These are phyloP conservation scores for Stomatorhinus ivindoensis DNA, from an alignment of 2,113 vertebrate species.

Conservation along the genomic window DNA sequence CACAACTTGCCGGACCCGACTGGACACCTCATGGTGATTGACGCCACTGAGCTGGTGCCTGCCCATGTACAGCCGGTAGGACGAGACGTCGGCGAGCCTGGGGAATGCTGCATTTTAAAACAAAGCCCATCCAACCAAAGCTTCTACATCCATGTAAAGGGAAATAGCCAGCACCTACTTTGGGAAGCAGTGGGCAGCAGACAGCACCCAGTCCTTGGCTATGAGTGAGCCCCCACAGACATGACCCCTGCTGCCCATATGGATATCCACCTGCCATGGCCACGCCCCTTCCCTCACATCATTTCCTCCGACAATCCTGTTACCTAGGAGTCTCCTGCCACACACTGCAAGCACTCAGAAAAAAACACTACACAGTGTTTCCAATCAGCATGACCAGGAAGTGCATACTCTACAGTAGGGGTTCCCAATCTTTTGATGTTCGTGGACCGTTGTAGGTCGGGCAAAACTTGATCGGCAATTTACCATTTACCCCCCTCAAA, in stretches of 20 bases:
- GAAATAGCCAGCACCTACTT: slow-evolving; percentile 20
- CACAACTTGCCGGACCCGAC: slow-evolving; percentile 28
- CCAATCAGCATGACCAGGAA: neutral
- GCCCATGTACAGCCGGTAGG: slow-evolving; percentile 29
- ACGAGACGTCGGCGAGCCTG: slow-evolving; percentile 22
- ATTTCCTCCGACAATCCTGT: slow-evolving; percentile 19
- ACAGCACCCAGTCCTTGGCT: slow-evolving; percentile 54
- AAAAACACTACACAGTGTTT: neutral
- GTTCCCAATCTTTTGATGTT: neutral
- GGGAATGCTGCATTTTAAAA: neutral
- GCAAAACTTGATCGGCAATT: neutral
- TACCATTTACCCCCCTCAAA: neutral
- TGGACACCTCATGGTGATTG: slow-evolving; percentile 19
- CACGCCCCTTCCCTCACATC: slow-evolving; percentile 12
- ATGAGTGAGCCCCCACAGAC: slow-evolving; percentile 59
- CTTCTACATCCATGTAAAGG: neutral
- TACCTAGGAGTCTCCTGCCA: slow-evolving; percentile 8
- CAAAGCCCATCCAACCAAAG: neutral
- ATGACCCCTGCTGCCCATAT: slow-evolving; percentile 24
- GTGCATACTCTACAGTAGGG: neutral
- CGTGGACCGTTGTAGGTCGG: neutral
- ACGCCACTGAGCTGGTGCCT: slow-evolving; percentile 22
- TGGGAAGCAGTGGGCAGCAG: slow-evolving; percentile 56
- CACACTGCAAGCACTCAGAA: neutral
- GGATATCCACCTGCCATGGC: slow-evolving; percentile 47